Conservation (phyloP, 2,797 vertebrate species). For the Crocodylus rhombifer region DNA sequence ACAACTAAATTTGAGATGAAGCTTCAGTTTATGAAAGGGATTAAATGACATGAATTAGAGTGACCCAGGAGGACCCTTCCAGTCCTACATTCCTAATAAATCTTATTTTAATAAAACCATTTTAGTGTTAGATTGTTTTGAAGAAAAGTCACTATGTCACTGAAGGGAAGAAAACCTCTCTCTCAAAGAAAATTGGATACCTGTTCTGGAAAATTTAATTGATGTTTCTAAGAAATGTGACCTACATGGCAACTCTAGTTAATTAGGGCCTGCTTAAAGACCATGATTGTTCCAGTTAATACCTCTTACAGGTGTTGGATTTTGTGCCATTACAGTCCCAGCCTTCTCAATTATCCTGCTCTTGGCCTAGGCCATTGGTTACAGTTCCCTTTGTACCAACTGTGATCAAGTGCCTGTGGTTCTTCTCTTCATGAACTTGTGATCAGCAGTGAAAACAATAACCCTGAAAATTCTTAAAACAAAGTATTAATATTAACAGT, state of each 20-base stretch:
- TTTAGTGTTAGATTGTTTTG: not conserved
- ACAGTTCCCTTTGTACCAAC: no score
- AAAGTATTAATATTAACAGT: no score
- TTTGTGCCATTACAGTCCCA: rapidly evolving
- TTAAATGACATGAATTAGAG: no score
- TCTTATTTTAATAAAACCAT: no score
- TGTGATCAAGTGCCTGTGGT: no score
- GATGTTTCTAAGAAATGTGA: not conserved
- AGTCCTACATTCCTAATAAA: not conserved
- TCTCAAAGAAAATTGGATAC: not conserved
- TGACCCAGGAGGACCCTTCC: not conserved
- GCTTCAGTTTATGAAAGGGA: no score
- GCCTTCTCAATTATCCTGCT: not conserved
- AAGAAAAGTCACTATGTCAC: not conserved
- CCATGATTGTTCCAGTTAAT: rapidly evolving
- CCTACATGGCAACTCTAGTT: not conserved
- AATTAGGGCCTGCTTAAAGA: not conserved
- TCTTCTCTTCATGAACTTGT: no score
- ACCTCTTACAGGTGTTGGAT: not conserved
- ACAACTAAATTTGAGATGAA: no score
- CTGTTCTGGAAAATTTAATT: not conserved
- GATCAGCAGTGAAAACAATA: no score
- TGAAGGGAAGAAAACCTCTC: not conserved
- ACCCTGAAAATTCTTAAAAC: no score
- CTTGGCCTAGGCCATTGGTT: not conserved